Conservation (phyloP, 2,888 invertebrate species). For the Coecobrya sp. region DNA sequence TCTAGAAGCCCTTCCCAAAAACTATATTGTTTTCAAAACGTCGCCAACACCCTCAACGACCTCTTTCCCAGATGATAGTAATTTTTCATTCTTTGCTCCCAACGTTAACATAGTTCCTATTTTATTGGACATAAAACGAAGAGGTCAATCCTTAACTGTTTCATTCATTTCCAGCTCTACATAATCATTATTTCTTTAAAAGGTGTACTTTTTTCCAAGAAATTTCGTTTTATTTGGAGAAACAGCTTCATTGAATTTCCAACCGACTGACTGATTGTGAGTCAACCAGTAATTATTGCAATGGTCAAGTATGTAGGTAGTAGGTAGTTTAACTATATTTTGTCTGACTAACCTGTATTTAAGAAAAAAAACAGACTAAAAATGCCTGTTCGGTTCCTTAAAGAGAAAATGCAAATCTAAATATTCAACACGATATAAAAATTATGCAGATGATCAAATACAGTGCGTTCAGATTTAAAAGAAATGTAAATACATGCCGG, state of each 20-base stretch:
- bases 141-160: conserved; percentile 13
- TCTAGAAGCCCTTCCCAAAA: conserved; percentile 66
- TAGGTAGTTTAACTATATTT: too few relatives aligned
- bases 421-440: too few relatives aligned
- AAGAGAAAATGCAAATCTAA: conserved; percentile 35
- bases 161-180: conserved; percentile 32
- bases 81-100: background rate
- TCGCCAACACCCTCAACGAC: conserved; percentile 75
- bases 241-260: conserved; percentile 26
- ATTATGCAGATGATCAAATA: too few relatives aligned
- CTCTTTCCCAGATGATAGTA: conserved; percentile 19
- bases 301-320: background rate
- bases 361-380: too few relatives aligned
- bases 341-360: background rate
- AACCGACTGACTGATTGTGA: background rate
- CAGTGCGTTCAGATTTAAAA: too few relatives aligned
- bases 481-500: too few relatives aligned
- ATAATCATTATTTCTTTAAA: conserved; percentile 24
- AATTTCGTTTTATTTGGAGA: conserved; percentile 3
- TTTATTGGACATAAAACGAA: background rate
- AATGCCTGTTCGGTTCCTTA: conserved; percentile 40
- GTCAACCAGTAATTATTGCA: background rate
- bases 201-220: conserved; percentile 3
- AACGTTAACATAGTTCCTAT: background rate
- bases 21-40: conserved; percentile 69